Evolutionary conservation across 2,797 vertebrate genomes (phyloP).

Genomic region (Peromyscus aztecus): DNA sequence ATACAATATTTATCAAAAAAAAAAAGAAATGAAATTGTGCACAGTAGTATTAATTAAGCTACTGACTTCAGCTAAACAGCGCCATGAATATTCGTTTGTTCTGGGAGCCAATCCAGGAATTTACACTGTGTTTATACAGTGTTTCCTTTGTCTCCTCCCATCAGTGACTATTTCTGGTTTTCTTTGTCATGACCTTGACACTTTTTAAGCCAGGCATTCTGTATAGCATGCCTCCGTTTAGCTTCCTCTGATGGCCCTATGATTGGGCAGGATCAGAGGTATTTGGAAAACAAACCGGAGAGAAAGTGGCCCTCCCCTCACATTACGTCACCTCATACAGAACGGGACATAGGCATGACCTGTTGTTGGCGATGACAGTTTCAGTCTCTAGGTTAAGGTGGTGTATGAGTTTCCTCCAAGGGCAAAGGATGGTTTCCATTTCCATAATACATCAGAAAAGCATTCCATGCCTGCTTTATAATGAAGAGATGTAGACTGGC

Average conservation of each 20-base stretch:
- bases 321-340: background rate
- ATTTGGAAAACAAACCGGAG: background rate
- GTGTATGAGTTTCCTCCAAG: background rate
- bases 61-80: background rate
- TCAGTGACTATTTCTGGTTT: background rate
- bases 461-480: background rate
- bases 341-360: background rate
- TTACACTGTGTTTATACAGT: background rate
- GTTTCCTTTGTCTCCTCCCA: background rate
- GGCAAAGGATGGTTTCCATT: background rate
- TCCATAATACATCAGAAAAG: background rate
- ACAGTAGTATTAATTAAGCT: background rate
- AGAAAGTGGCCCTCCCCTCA: background rate
- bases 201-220: conserved; percentile 18
- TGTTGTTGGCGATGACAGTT: background rate
- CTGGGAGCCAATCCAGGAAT: background rate
- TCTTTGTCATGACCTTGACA: background rate
- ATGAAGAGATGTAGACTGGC: background rate
- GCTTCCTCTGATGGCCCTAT: background rate
- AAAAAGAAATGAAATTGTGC: background rate
- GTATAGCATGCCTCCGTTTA: background rate
- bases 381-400: background rate
- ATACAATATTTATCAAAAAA: background rate
- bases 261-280: background rate
- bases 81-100: background rate